Conservation (phyloP, 2,888 invertebrate genomes). For the Ormyrus pomaceus region DNA sequence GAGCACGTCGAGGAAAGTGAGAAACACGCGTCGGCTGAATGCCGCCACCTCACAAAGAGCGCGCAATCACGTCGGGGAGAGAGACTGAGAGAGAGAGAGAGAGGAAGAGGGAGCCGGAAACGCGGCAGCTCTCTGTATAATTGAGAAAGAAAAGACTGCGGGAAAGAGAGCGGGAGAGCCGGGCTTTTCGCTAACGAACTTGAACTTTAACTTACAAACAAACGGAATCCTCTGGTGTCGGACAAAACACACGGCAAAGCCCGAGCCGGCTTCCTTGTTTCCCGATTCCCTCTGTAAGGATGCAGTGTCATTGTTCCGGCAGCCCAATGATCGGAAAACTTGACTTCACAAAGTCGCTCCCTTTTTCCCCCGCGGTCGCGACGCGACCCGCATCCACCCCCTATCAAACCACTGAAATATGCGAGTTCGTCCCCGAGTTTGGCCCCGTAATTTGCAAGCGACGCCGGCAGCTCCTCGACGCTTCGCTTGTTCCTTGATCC, state of each 20-base stretch:
- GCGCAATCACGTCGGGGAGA: neutral
- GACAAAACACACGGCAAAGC: neutral
- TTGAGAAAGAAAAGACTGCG: slow-evolving; percentile 6
- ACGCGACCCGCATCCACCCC: slow-evolving; percentile 12
- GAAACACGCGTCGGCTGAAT: slow-evolving; percentile 40
- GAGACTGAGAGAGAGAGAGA: neutral
- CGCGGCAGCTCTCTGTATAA: neutral
- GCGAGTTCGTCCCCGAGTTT: slow-evolving; percentile 62
- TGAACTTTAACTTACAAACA: no score
- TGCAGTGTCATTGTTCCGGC: neutral
- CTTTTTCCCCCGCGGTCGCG: slow-evolving; percentile 10
- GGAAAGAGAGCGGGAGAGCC: neutral
- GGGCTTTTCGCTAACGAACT: no score
- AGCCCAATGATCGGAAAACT: slow-evolving; percentile 2
- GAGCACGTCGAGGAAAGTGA: slow-evolving; percentile 57
- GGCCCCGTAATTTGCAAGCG: slow-evolving; percentile 62
- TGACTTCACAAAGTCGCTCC: neutral
- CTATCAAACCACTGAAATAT: slow-evolving; percentile 61
- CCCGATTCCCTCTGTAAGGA: neutral
- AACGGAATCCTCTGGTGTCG: neutral
- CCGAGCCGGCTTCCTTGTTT: neutral
- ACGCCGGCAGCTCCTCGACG: slow-evolving; percentile 22
- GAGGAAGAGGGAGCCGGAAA: neutral
- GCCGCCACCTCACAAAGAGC: slow-evolving; percentile 23
- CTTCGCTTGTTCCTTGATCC: slow-evolving; percentile 60